Base-by-base conservation (phyloP, 2,113 vertebrate genomes). In the Hippoglossus stenolepis region DNA sequence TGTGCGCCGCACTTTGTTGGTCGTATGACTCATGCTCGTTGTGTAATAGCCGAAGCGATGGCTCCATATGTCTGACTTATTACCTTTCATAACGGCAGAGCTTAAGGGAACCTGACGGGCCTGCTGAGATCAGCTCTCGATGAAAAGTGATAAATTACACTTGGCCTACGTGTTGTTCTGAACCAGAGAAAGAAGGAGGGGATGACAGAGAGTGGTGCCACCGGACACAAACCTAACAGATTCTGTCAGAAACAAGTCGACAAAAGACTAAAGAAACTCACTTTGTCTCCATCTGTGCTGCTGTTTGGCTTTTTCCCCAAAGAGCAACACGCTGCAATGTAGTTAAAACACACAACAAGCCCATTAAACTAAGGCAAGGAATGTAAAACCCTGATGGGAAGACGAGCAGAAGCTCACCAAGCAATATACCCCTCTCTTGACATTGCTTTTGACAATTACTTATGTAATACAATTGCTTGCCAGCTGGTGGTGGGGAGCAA, bases 381-480 rank as follows among this genome's bases (percentile, higher is more conserved):
- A 80, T 2, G 12, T 63, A 71, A 82, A 83, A 56, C 59, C 76
- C 79, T 61, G 59, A 68, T 70, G 65, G 65, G 64, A 70, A 67
- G 68, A 75, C 59, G 40, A 73, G 80, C 68, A 79, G 35, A 79
- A 86, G 53, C 75, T 73, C 85, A 80, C 57, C 24, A 14, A 85
- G 70, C 80, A 63, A 69, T 82, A 87, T 49, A 75, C 75, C 63
- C 80, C 75, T 76, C 81, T 90, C 77, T 65, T 85, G 84, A 86
- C 85, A 86, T 85, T 64, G 75, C 72, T 79, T 91, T 84, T 89
- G 83, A 91, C 90, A 85, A 88, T 91, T 85, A 91, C 88, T 92
- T 90, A 85, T 85, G 88, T 87, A 87, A 87, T 73, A 87, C 84
- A 87, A 87, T 87, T 86, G 83, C 90, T 87, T 83, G 85, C 90